These are phyloP conservation scores for Sylvicapra grimmia DNA, from an alignment of 2,113 vertebrate genomes.

Conservation along the genomic window DNA sequence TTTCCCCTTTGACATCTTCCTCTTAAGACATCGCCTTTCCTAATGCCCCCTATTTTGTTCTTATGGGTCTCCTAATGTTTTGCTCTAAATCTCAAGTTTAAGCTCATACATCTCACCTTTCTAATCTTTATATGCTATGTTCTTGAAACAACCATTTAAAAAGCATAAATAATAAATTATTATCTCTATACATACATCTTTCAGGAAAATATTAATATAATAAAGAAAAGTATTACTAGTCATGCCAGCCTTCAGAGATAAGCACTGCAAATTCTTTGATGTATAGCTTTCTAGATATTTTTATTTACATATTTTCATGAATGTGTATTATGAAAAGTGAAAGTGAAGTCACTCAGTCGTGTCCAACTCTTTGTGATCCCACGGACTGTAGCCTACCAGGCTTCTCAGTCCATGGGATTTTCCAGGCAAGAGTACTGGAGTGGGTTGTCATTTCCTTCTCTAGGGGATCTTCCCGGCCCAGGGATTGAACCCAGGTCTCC, in stretches of 20 bases:
- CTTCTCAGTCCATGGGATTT: too few species aligned
- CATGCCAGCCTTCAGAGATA: background rate
- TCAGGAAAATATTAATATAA: background rate
- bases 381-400: too few species aligned
- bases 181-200: background rate
- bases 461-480: too few species aligned
- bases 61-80: background rate
- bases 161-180: background rate
- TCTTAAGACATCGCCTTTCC: background rate
- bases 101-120: background rate
- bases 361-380: too few species aligned
- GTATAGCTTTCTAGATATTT: background rate
- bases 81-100: background rate
- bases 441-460: too few species aligned
- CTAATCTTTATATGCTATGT: background rate
- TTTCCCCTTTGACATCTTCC: background rate
- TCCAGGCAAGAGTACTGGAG: too few species aligned
- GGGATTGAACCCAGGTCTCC: too few species aligned
- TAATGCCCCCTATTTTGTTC: background rate
- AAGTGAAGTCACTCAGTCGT: too few species aligned
- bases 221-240: background rate
- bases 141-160: background rate
- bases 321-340: background rate
- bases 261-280: background rate
- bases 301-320: background rate